Conservation (phyloP, 2,113 vertebrate species). For the Equus przewalskii region DNA sequence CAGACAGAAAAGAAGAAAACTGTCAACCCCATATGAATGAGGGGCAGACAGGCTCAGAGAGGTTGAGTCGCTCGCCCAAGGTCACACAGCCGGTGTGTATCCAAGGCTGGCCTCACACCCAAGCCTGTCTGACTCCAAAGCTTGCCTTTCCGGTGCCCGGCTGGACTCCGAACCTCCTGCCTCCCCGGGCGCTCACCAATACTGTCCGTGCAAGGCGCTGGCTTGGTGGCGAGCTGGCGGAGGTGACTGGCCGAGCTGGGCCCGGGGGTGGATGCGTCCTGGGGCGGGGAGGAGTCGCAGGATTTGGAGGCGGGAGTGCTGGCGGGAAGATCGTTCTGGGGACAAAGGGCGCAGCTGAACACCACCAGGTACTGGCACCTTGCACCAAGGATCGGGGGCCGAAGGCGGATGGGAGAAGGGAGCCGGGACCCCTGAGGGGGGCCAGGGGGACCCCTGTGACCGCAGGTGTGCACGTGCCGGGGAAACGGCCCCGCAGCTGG, state of each 20-base stretch:
- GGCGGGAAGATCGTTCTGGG: conserved; percentile 68
- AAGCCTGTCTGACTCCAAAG: not conserved
- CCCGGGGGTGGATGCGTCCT: conserved; percentile 89
- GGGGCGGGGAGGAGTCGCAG: conserved; percentile 89
- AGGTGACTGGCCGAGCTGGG: conserved; percentile 90
- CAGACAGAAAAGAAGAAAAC: not conserved
- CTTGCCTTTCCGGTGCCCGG: not conserved
- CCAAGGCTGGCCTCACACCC: not conserved
- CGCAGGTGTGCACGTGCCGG: not conserved
- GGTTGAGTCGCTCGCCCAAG: not conserved
- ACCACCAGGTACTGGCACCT: not conserved
- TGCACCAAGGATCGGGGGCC: no score
- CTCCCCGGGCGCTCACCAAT: conserved; percentile 87
- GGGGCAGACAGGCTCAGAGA: not conserved
- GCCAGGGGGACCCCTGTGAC: not conserved
- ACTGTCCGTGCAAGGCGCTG: conserved; percentile 85
- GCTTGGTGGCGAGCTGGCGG: conserved; percentile 89
- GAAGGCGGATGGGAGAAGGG: not conserved
- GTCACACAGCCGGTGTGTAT: not conserved
- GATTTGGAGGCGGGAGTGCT: conserved; percentile 89
- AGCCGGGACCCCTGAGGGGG: not conserved
- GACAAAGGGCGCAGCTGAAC: not conserved
- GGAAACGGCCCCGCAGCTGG: not conserved
- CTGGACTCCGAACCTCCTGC: not conserved
- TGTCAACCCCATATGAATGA: rapidly evolving